These are phyloP conservation scores for Hypolimnas misippus DNA, from an alignment of 2,888 invertebrate genomes.

Conservation along the genomic window DNA sequence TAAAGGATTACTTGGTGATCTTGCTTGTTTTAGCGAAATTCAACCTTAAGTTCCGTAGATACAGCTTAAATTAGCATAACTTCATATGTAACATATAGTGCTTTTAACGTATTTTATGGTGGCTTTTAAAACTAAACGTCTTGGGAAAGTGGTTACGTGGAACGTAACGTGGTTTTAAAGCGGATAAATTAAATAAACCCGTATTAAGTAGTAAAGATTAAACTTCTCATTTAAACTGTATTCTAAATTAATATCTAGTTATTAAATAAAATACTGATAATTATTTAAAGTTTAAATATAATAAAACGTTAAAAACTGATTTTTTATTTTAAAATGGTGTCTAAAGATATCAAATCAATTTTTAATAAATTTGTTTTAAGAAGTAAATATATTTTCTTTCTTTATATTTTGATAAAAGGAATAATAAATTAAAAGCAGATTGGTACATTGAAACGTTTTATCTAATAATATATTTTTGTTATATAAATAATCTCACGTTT, in stretches of 20 bases:
- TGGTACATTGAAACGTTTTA: too few relatives aligned
- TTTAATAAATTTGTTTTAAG: too few relatives aligned
- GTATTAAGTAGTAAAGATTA: neutral
- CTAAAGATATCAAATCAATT: too few relatives aligned
- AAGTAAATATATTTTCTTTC: too few relatives aligned
- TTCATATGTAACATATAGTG: conserved; percentile 10
- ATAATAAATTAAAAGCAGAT: too few relatives aligned
- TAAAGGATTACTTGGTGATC: conserved; percentile 30
- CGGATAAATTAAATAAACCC: conserved; percentile 29
- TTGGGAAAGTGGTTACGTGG: conserved; percentile 38
- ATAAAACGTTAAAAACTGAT: too few relatives aligned
- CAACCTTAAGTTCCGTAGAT: conserved; percentile 8
- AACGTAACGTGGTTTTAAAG: conserved; percentile 24
- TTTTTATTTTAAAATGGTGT: too few relatives aligned
- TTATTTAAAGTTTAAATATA: neutral
- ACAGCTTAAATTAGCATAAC: conserved; percentile 10
- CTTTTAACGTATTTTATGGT: conserved; percentile 38
- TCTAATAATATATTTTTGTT: too few relatives aligned
- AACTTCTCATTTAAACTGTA: neutral
- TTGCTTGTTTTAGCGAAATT: conserved; percentile 16
- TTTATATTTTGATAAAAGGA: too few relatives aligned
- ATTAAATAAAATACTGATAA: neutral
- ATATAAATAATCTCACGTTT: too few relatives aligned
- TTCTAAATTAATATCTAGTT: too few relatives aligned
- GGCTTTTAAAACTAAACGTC: conserved; percentile 41